phyloP scores from a whole-genome alignment of 2,113 vertebrate species.

The Phalacrocorax carbo region DNA sequence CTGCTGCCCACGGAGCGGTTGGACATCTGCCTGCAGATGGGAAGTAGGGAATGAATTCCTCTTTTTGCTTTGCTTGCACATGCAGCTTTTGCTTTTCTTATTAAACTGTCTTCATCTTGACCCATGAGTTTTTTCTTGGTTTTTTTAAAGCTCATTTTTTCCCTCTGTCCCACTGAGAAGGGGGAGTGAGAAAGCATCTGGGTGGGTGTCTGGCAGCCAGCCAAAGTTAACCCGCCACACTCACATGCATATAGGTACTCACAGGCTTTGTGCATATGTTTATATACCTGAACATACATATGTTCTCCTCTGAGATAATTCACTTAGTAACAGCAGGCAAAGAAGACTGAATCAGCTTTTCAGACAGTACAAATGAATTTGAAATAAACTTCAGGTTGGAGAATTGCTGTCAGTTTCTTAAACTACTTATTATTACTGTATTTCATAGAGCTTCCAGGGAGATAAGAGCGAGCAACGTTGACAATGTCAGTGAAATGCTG shows the following conservation, averaged over 20 bases:
- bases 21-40: neutral
- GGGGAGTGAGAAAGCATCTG: neutral
- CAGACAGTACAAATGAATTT: neutral
- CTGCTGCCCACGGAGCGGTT: neutral
- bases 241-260: fast-evolving
- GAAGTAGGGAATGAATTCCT: neutral
- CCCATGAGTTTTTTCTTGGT: neutral
- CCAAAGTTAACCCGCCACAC: neutral
- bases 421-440: neutral
- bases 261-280: neutral
- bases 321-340: neutral
- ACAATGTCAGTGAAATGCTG: neutral
- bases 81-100: neutral
- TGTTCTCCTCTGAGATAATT: neutral
- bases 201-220: neutral
- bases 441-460: neutral
- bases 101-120: neutral
- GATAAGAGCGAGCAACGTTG: neutral
- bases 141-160: neutral
- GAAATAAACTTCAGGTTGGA: neutral
- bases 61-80: neutral
- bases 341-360: neutral
- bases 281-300: neutral
- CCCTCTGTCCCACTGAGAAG: neutral
- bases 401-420: neutral